Conservation (phyloP, 1,140 invertebrate genomes). For the Geopemphigus sp. region DNA sequence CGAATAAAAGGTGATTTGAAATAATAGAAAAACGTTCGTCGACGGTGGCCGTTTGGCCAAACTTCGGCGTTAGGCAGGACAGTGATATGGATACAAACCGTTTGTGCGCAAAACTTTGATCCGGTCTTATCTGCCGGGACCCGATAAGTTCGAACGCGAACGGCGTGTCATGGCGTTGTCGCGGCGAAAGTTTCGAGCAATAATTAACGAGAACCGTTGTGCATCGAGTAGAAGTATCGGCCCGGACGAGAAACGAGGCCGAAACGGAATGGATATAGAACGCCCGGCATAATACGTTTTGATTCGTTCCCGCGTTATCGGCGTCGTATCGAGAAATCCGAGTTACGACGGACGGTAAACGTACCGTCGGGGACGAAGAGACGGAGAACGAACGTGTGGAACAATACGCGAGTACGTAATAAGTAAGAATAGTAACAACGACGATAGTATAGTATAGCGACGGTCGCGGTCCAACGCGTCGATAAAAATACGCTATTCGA, state of each 20-base stretch:
- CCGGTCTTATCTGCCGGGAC: slow-evolving; percentile 15
- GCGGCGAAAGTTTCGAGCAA: slow-evolving; percentile 3
- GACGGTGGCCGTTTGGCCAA: background rate
- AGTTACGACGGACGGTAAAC: no score
- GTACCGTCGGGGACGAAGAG: no score
- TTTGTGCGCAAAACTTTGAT: slow-evolving; percentile 18
- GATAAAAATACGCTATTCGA: no score
- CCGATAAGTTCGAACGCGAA: background rate
- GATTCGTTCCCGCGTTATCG: slow-evolving; percentile 2
- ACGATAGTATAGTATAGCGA: no score
- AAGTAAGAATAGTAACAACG: no score
- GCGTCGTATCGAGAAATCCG: background rate
- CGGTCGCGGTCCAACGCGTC: no score
- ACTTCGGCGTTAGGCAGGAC: background rate
- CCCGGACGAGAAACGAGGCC: background rate
- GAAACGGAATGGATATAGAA: background rate
- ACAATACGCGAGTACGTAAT: no score
- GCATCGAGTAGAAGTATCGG: slow-evolving; percentile 11
- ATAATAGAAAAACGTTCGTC: background rate
- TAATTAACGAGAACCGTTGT: background rate
- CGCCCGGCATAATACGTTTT: background rate
- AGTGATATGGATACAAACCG: background rate
- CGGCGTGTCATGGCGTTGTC: slow-evolving; percentile 3
- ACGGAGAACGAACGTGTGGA: no score
- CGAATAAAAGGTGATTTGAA: no score